Evolutionary conservation across 2,113 vertebrate genomes (phyloP), one percentile per base, ranked within the genome.

Genomic region (Colossoma macropomum): DNA sequence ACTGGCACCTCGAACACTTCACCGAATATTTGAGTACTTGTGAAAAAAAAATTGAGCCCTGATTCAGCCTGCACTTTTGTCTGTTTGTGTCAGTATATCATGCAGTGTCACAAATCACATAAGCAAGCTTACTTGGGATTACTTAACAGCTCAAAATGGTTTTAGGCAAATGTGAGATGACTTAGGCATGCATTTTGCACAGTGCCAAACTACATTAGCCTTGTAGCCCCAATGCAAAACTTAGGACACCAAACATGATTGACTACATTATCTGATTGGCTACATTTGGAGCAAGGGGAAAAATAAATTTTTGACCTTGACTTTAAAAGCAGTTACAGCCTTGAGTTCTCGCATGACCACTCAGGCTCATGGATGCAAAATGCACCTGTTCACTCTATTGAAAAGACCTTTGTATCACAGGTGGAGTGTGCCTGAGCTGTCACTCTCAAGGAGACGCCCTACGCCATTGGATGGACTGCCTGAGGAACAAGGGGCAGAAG

Each of bases 391-490:
- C 10, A 59, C 7, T 60, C 5, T 69, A 30, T 70, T 82, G 17
- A 66, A 72, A 76, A 48, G 69, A 30, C 15, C 32, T 45, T 32
- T 77, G 28, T 79, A 13, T 68, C 0, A 17, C 45, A 96, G 96
- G 96, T 66, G 96, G 96, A 0, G 92, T 96, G 34, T 95, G 94
- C 38, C 92, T 97, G 80, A 94, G 95, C 81, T 87, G 92, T 5
- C 93, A 92, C 0, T 90, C 95, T 17, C 92, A 94, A 77, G 96
- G 96, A 12, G 95, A 96, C 79, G 93, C 94, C 41, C 92, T 93
- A 68, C 95, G 92, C 34, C 96, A 97, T 79, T 96, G 96, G 96
- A 92, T 90, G 7, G 94, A 95, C 84, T 96, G 95, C 76, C 92
- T 97, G 84, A 95, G 93, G 85, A 95, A 93, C 87, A 91, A 90